Conservation (phyloP, 2,888 invertebrate genomes). For the Heliconius ismenius region DNA sequence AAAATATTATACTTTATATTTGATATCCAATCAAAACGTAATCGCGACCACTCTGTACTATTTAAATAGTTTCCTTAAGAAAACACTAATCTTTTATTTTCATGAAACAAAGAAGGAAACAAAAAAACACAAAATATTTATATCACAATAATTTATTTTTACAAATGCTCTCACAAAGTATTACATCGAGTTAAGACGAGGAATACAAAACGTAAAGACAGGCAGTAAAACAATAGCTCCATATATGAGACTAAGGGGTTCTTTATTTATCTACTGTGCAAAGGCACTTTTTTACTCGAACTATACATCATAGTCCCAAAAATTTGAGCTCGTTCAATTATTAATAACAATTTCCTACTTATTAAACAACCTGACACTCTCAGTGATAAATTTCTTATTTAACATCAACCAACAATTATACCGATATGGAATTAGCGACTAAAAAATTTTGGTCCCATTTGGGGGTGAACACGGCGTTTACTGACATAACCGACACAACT, state of each 20-base stretch:
- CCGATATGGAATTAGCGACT: constrained; percentile 60
- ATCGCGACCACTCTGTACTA: not conserved
- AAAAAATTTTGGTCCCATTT: constrained; percentile 74
- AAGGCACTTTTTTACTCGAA: constrained; percentile 52
- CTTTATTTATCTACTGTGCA: constrained; percentile 46
- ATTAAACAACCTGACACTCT: constrained; percentile 70
- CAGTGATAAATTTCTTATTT: constrained; percentile 72
- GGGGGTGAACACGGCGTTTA: constrained; percentile 50
- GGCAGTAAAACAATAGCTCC: constrained; percentile 51
- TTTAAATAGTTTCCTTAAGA: no score
- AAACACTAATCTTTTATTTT: no score
- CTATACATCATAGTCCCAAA: constrained; percentile 58
- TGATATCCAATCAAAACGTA: no score
- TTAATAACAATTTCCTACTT: constrained; percentile 67
- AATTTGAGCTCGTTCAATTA: constrained; percentile 63
- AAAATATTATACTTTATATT: no score
- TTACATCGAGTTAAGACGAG: constrained; percentile 64
- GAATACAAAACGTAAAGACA: constrained; percentile 61
- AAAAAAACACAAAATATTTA: constrained; percentile 54
- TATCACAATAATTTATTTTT: constrained; percentile 83
- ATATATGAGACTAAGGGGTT: constrained; percentile 46
- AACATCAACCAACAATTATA: constrained; percentile 63
- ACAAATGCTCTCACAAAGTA: constrained; percentile 77
- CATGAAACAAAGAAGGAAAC: not conserved
- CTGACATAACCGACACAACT: not conserved